Conservation (phyloP, 2,888 invertebrate genomes). For the Pseudoips prasinana region DNA sequence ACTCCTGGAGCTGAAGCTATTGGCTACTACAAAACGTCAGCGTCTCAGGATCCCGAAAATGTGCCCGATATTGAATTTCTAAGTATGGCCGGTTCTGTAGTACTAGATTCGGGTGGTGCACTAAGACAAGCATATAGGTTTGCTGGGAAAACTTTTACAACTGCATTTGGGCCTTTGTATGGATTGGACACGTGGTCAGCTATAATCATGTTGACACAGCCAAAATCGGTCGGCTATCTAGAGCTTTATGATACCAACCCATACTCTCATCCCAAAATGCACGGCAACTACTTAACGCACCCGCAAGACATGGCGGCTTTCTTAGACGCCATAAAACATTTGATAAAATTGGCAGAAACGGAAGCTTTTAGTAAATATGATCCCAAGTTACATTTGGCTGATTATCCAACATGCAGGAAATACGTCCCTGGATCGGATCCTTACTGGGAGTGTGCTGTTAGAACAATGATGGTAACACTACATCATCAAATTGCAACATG, state of each 20-base stretch:
- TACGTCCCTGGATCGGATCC: constrained; percentile 79
- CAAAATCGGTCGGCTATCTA: constrained; percentile 87
- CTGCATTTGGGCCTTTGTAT: constrained; percentile 79
- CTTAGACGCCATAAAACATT: constrained; percentile 82
- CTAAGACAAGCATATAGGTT: constrained; percentile 81
- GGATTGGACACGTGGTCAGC: constrained; percentile 83
- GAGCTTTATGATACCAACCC: constrained; percentile 88
- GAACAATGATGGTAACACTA: constrained; percentile 77
- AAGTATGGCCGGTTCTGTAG: constrained; percentile 83
- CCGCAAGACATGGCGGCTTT: constrained; percentile 83
- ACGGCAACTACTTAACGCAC: constrained; percentile 90
- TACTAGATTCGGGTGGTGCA: constrained; percentile 80
- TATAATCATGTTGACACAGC: constrained; percentile 87
- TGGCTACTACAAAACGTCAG: constrained; percentile 83
- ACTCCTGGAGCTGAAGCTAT: constrained; percentile 85
- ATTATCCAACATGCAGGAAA: constrained; percentile 77
- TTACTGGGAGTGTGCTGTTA: constrained; percentile 87
- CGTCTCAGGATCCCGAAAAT: constrained; percentile 75
- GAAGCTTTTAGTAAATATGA: constrained; percentile 82
- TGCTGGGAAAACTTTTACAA: constrained; percentile 78
- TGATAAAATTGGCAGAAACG: constrained; percentile 81
- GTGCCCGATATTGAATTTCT: constrained; percentile 86
- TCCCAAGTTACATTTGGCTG: constrained; percentile 73
- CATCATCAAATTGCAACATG: constrained; percentile 86
- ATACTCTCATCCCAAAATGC: constrained; percentile 87